Evolutionary conservation across 2,113 vertebrate genomes (phyloP), one percentile per base, ranked within the genome.

Genomic region (Sapajus apella): DNA sequence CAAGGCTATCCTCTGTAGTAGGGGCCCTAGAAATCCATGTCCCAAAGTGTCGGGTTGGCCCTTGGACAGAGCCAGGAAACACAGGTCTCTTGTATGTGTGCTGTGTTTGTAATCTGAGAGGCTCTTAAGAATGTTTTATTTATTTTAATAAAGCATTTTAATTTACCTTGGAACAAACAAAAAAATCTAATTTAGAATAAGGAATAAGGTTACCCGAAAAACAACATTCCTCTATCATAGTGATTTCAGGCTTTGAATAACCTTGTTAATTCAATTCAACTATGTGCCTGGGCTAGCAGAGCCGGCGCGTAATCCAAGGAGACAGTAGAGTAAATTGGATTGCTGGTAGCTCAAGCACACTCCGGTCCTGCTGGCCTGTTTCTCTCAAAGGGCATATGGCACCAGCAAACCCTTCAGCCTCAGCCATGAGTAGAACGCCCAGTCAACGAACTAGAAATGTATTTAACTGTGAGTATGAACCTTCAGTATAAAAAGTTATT

Each of bases 161-260:
- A 17, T 94, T 97, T 95, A 79, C 68, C 86, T 70, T 30, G 45
- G 70, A 79, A 94, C 56, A 90, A 96, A 94, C 23, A 89, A 86
- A 64, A 52, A 61, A 83, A 81, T 79, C 66, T 94, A 92, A 94
- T 94, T 96, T 79, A 90, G 96, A 94, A 91, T 81, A 55, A 47
- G 76, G 96, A 95, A 23, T 87, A 95, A 56, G 86, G 37, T 98
- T 75, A 87, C 7, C 6, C 9, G 25, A 6, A 56, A 58, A 88
- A n/a, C 79, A 87, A 21, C 82, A 76, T 93, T 95, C 68, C 30
- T 95, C 80, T 70, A 25, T 68, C 87, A 35, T 2, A 20, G 73
- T n/a, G 70, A 87, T 90, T 76, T 72, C 32, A 82, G 56, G 90
- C 95, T 97, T 93, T 91, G 45, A 94, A 92, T 85, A 96, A 68